Conservation (phyloP, 2,113 vertebrate genomes). For the Chroicocephalus ridibundus region DNA sequence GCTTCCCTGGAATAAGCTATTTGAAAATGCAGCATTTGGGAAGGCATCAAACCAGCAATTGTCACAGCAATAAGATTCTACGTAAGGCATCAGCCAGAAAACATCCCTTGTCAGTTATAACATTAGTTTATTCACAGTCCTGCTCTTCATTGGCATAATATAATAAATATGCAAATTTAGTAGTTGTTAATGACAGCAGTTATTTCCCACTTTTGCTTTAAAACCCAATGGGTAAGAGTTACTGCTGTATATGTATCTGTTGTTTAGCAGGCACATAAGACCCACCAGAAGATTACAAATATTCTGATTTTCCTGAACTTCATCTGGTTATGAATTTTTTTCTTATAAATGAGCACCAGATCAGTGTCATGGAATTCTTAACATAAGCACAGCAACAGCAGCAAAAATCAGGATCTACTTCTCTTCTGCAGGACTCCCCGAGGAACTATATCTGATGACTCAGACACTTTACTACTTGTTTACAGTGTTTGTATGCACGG, state of each 20-base stretch:
- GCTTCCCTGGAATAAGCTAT: background rate
- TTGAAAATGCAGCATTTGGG: constrained; percentile 9
- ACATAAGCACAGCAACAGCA: constrained; percentile 39
- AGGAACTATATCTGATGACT: constrained; percentile 49
- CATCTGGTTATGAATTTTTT: constrained; percentile 1
- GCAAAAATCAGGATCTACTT: constrained; percentile 40
- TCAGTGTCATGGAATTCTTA: constrained; percentile 15
- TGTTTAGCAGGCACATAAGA: background rate
- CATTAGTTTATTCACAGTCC: constrained; percentile 39
- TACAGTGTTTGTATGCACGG: constrained; percentile 38
- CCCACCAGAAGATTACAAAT: background rate
- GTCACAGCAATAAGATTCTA: constrained; percentile 2
- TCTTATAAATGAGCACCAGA: background rate
- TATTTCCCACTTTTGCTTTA: constrained; percentile 34
- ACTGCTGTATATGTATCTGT: background rate
- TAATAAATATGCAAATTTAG: constrained; percentile 46
- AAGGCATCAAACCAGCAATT: constrained; percentile 20
- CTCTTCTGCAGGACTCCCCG: constrained; percentile 23
- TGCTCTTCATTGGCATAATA: constrained; percentile 18
- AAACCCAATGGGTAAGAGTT: background rate
- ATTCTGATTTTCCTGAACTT: constrained; percentile 12
- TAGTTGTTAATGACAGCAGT: constrained; percentile 5
- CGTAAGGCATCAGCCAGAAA: background rate
- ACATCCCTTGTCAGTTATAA: constrained; percentile 38
- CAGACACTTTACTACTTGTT: constrained; percentile 54